phyloP scores from a whole-genome alignment of 2,888 invertebrate species.

The Enoplolaimus lenunculus region DNA sequence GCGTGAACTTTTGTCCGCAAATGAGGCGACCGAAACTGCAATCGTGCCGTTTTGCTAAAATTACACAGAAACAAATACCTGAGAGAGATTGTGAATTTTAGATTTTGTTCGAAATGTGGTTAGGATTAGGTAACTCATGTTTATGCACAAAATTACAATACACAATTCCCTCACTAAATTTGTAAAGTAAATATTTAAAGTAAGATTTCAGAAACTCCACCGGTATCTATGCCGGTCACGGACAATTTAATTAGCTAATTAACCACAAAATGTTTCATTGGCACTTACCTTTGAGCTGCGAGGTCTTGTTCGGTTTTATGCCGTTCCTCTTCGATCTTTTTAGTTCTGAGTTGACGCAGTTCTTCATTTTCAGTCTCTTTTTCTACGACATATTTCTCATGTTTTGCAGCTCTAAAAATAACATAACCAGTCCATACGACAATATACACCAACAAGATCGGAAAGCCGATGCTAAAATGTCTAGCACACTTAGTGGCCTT shows the following conservation, averaged over 20 bases:
- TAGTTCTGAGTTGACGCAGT: background rate
- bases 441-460: background rate
- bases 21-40: slow-evolving; percentile 73
- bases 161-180: background rate
- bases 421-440: background rate
- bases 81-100: background rate
- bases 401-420: background rate
- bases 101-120: too few relatives aligned
- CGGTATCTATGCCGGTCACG: too few relatives aligned
- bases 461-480: too few relatives aligned
- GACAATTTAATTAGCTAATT: too few relatives aligned
- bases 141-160: background rate
- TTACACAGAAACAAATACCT: background rate
- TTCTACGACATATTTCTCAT: background rate
- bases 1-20: slow-evolving; percentile 49
- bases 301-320: background rate
- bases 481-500: too few relatives aligned
- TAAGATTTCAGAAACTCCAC: too few relatives aligned
- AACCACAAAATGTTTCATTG: too few relatives aligned
- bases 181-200: too few relatives aligned
- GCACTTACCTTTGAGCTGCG: background rate
- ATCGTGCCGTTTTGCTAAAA: slow-evolving; percentile 49
- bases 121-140: too few relatives aligned
- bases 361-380: background rate
- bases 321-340: slow-evolving; percentile 9